These are phyloP conservation scores for Hipparchia semele DNA, from an alignment of 2,888 invertebrate species.

Conservation along the genomic window DNA sequence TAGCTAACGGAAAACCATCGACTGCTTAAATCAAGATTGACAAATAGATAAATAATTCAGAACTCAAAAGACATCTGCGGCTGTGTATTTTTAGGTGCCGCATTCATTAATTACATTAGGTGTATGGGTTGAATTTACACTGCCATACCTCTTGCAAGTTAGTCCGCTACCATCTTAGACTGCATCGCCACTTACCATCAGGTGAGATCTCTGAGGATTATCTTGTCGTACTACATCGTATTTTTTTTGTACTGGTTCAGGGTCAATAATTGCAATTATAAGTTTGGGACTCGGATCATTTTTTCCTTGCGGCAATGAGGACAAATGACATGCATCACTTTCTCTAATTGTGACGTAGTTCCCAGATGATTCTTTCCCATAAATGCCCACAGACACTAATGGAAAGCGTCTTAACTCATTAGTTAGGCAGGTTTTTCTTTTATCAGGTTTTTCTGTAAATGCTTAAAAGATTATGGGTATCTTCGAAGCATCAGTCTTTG, in stretches of 20 bases:
- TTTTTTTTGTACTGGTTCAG: too few relatives aligned
- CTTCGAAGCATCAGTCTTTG: neutral
- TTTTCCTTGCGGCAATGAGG: too few relatives aligned
- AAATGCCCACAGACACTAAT: neutral
- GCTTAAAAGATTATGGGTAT: neutral
- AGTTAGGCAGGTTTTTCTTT: neutral
- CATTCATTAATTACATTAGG: neutral
- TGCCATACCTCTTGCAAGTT: too few relatives aligned
- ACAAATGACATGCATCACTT: neutral
- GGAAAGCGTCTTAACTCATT: neutral
- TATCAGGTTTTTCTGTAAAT: neutral
- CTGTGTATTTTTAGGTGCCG: neutral
- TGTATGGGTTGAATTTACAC: too few relatives aligned
- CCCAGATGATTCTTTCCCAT: neutral
- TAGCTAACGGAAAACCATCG: slow-evolving; percentile 23
- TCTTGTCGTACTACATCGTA: too few relatives aligned
- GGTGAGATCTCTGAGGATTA: too few relatives aligned
- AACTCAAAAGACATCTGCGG: neutral
- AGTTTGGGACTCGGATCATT: too few relatives aligned
- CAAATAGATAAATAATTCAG: neutral
- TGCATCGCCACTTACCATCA: too few relatives aligned
- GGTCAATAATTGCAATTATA: too few relatives aligned
- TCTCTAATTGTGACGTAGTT: too few relatives aligned
- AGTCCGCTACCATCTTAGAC: too few relatives aligned
- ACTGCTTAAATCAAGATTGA: neutral